These are phyloP conservation scores for Nematostella vectensis DNA, from an alignment of 92 coral and sea anemone species.

Conservation along the genomic window DNA sequence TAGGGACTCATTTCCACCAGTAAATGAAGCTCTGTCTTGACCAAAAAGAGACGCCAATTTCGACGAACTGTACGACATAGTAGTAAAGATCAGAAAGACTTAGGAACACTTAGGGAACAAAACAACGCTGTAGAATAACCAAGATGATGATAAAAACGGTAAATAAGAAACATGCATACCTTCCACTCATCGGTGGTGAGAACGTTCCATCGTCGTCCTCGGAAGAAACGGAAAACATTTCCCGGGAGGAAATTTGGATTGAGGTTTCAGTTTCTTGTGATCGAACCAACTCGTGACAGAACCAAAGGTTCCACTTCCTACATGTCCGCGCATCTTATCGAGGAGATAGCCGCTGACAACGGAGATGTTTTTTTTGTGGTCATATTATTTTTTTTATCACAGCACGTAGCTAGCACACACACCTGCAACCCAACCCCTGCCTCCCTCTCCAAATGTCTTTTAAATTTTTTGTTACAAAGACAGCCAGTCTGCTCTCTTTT, in stretches of 20 bases:
- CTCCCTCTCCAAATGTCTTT: no score
- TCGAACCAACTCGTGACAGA: constrained; percentile 44
- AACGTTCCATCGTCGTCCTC: constrained; percentile 86
- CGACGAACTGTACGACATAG: constrained; percentile 49
- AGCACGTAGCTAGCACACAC: no score
- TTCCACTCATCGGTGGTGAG: constrained; percentile 54
- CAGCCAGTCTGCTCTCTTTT: no score
- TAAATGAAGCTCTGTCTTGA: constrained; percentile 75
- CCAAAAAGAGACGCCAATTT: constrained; percentile 93
- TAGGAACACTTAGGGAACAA: neutral
- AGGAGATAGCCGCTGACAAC: neutral
- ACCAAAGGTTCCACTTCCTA: constrained; percentile 51
- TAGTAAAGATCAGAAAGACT: neutral
- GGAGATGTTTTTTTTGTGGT: no score
- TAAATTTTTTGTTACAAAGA: no score
- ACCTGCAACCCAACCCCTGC: no score
- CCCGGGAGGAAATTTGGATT: constrained; percentile 4
- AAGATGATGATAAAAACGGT: neutral
- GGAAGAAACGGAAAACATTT: constrained; percentile 69
- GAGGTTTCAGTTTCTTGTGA: constrained; percentile 4
- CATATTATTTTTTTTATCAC: no score
- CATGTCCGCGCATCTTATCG: neutral
- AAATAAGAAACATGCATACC: constrained; percentile 30
- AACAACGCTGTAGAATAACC: neutral
- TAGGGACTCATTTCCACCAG: constrained; percentile 88